Base-by-base conservation (phyloP, 1,140 invertebrate genomes). In the Oedothorax gibbosus region DNA sequence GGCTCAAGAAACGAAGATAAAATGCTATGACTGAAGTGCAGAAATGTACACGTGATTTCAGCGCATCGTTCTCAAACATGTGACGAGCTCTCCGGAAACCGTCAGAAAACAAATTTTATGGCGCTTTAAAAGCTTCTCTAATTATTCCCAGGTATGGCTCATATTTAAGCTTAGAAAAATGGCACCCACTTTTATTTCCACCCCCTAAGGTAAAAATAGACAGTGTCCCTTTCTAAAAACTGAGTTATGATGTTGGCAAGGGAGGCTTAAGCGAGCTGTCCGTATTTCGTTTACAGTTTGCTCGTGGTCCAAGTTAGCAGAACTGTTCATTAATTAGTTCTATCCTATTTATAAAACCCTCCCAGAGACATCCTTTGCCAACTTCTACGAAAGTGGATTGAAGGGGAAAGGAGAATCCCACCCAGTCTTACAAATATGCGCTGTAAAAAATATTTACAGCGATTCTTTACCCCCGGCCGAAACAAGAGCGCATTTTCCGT, bases 271-370 rank as follows among this genome's bases (percentile, higher is more conserved):
- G 18, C 50, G 18, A 65, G 51, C 57, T 69, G 81, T 60, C 81
- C 81, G 62, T 84, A 72, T 76, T 76, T 84, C 81, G 81, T 62
- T 84, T 75, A 75, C 81, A 66, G 18, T 83, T 83, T 83, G 57
- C 81, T 75, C 21, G 14, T 7, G 69, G 54, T 83, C 80, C 80
- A 83, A 83, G 69, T 78, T 78, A 83, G 71, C 81, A 62, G 81
- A 64, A 75, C 57, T 84, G 60, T 84, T 84, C 81, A 84, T 84
- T 84, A 84, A 84, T 84, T 84, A 84, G 81, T 75, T 54, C 81
- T 66, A 84, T 75, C 72, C 81, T 84, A 84, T 84, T 84, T 84
- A 84, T 84, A 84, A 75, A 84, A 75, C 71, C 71, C 50, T 71
- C 56, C 49, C 71, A n/a, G 35, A 83, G 54, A 57, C 35, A 35